Evolutionary conservation across 2,113 vertebrate genomes (phyloP), one percentile per base, ranked within the genome.

Genomic region (Gavia stellata): DNA sequence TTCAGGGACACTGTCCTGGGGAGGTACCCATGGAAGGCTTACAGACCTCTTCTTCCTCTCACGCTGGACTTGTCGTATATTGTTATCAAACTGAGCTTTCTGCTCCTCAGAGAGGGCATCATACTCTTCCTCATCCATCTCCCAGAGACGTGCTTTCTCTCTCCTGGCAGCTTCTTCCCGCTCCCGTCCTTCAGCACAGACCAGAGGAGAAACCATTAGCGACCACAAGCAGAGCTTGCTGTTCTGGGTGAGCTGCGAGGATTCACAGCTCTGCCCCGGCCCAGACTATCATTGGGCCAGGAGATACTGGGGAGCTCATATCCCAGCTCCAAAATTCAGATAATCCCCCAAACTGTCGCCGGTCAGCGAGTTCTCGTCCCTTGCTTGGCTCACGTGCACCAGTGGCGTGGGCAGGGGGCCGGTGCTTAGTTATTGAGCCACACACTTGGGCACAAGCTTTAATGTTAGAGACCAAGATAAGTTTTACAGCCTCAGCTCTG

Each of bases 101-200:
- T 98, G 89, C 50, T 99, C 97, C 31, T 98, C 95, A 3, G 98
- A 96, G 62, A 99, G 94, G 38, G 98, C 97, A 1, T 99, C 98
- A 9, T 98, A 99, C 25, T 98, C 96, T 0, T 99, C 99, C 61
- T 99, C 99, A 62, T 98, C 98, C 95, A 99, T 95, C 38, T 98
- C 96, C 94, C 96, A 96, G 70, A 98, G 86, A 50, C 21, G 89
- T 36, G 88, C 85, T 71, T 96, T 97, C 74, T 98, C 97, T 68
- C 29, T 97, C 38, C 96, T 74, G 23, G 82, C 50, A 11, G 70
- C 83, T 83, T 98, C 97, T 73, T 86, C 96, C 88, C 7, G 55
- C 55, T 97, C 85, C 75, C 55, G 44, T 58, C 97, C 99, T 99
- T 49, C 34, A 36, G 47, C 42, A 67, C 24, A 87, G 44, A 66